Evolutionary conservation across 2,888 invertebrate species (phyloP), one percentile per base, ranked within the genome.

Genomic region (Drosophila mercatorum): DNA sequence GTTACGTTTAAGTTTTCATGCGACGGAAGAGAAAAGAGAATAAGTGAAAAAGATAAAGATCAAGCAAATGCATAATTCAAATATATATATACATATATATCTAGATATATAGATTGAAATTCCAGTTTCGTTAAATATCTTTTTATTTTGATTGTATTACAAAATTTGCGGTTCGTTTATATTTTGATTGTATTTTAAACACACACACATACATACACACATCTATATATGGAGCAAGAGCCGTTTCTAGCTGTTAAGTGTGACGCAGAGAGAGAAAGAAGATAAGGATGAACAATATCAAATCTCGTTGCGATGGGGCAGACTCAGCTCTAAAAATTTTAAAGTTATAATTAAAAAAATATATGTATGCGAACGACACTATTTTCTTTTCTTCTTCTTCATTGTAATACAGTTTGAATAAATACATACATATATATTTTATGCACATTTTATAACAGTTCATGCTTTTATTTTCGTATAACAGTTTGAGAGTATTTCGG

Each of bases 381-480:
- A 26, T 40, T 53, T 64, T 60, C 10, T 5, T 34, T 34, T 3
- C 28, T 28, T 34, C 34, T 61, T 56, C 31, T 31, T 49, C 31
- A 17, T n/a, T 34, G 31, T 74, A 59, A 53, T 75, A 72, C 66
- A 75, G 61, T 69, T 74, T 78, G 57, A 75, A 83, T 64, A 72
- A 67, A 77, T 60, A 72, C 65, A 77, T 58, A 69, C 65, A 76
- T 66, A 62, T 64, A 64, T 67, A 66, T 51, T 76, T 68, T 64
- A 62, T 76, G 77, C 72, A 78, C 83, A 85, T 85, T 78, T 26
- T 41, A 38, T 34, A 34, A 34, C 34, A 34, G 34, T 34, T 34
- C 7, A 7, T 34, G 31, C 31, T 34, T 34, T 34, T 34, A 34
- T 34, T 34, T 34, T 22, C 22, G 34, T 34, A 34, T 34, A 34